These are phyloP conservation scores for Hyperoplus immaculatus DNA, from an alignment of 2,797 vertebrate species.

Conservation along the genomic window DNA sequence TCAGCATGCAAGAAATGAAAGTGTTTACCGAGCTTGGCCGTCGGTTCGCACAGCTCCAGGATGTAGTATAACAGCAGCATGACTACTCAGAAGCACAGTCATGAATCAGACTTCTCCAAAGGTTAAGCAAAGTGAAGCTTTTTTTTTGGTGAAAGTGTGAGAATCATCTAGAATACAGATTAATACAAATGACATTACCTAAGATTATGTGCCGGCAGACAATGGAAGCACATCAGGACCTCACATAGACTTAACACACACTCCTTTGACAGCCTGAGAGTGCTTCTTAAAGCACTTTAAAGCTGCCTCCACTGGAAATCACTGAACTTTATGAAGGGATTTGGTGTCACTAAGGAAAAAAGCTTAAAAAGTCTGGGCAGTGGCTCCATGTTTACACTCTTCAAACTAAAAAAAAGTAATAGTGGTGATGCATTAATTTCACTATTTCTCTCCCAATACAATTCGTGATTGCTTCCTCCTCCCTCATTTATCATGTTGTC, in stretches of 20 bases:
- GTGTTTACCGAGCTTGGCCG: conserved; percentile 63
- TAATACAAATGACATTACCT: neutral
- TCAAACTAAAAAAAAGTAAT: neutral
- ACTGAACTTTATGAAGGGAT: conserved; percentile 4
- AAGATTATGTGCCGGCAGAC: neutral
- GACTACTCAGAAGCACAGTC: conserved; percentile 53
- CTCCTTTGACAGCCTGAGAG: conserved; percentile 16
- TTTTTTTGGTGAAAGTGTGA: neutral
- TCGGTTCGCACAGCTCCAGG: conserved; percentile 61
- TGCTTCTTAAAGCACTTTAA: conserved; percentile 5
- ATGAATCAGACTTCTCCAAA: conserved; percentile 31
- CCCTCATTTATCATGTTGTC: no score
- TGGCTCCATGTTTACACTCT: neutral
- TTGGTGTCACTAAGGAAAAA: conserved; percentile 13
- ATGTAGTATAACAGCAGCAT: conserved; percentile 43
- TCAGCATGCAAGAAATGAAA: conserved; percentile 72
- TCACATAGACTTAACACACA: neutral
- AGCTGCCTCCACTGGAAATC: conserved; percentile 5
- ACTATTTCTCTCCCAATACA: neutral
- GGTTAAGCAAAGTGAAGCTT: conserved; percentile 14
- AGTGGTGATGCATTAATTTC: neutral
- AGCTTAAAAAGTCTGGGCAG: conserved; percentile 1
- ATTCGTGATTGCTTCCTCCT: neutral
- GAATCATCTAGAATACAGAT: neutral
- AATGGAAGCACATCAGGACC: neutral